Evolutionary conservation across 2,888 invertebrate genomes (phyloP), one percentile per base, ranked within the genome.

Genomic region (Tipula helvola): DNA sequence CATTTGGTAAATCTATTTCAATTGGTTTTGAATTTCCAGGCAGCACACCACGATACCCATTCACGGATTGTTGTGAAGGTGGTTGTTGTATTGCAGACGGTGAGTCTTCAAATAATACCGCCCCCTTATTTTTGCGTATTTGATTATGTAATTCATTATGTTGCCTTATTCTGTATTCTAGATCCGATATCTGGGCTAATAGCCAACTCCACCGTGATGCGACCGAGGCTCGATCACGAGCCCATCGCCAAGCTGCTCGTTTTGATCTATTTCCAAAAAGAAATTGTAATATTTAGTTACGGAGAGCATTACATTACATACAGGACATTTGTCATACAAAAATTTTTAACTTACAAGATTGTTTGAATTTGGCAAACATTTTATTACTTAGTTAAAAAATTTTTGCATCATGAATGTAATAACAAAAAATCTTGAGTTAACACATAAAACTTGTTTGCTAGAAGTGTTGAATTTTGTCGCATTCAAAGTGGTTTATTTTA

Each of bases 191-290:
- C 91, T 98, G 98, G n/a, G 97, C 95, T 89, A 97, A 96, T 28
- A 98, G 92, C 98, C 98, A 98, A 87, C 96, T 95, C 97, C 97
- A 98, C 85, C 97, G 94, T 4, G 96, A 93, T 0, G 97, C 97
- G 86, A 98, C 94, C 36, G 95, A 94, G 3, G 97, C 96, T 57
- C 98, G 94, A 87, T 96, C 95, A 87, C 94, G 93, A 86, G 96
- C 94, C 92, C 95, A 96, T 89, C 94, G 95, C 97, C 96, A 98
- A 89, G 95, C 94, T 87, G 96, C 96, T 89, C 96, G 95, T 92
- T 94, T 97, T 90, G 94, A 95, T 90, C 97, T 96, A 92, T 86
- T 44, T 5, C 44, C 85, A 18, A 86, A 86, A 86, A 28, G 28
- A 1, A 28, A 28, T 1, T 28, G 1, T 28, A 28, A 28, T 28